Evolutionary conservation across 2,888 invertebrate species (phyloP), one percentile per base, ranked within the genome.

Genomic region (Heliconius cydno): DNA sequence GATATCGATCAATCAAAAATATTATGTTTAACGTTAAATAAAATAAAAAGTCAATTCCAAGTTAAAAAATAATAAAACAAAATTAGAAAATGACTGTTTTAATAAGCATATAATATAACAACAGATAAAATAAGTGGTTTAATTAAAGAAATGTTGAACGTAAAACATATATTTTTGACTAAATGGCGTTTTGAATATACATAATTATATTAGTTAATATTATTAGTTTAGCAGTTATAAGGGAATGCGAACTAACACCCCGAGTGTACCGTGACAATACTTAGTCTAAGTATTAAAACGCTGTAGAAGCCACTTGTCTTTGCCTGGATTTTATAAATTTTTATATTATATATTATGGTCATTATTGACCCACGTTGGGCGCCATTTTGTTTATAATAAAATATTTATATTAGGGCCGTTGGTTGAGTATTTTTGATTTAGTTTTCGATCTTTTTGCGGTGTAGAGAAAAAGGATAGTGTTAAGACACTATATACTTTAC

Each of bases 231-330:
- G 87, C 85, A 85, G 87, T 86, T 89, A 87, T 87, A 90, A 92
- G 89, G 90, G 93, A 92, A 92, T 94, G 94, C 91, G 81, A 87
- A 92, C 94, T 94, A 94, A 94, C 94, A 93, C 89, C 88, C 88
- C 87, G 87, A 86, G 90, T 92, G 92, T 92, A 90, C 86, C 86
- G 88, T 91, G 94, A 94, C 94, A 94, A 94, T 94, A 70, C 70
- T 70, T 70, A 94, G 93, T 92, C 91, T 92, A 90, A 90, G 88
- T 91, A 87, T 91, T 88, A 88, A 87, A 90, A 88, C 87, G 90
- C 91, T 86, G 90, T 92, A 93, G 92, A 85, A 79, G 84, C 84
- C 87, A 88, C 88, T 87, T 88, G 90, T 84, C 89, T 90, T 86
- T 90, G 91, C 87, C 90, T 89, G 88, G 86, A 83, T 52, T 74